phyloP scores from a whole-genome alignment of 2,113 vertebrate genomes.

The Oncorhynchus clarkii region DNA sequence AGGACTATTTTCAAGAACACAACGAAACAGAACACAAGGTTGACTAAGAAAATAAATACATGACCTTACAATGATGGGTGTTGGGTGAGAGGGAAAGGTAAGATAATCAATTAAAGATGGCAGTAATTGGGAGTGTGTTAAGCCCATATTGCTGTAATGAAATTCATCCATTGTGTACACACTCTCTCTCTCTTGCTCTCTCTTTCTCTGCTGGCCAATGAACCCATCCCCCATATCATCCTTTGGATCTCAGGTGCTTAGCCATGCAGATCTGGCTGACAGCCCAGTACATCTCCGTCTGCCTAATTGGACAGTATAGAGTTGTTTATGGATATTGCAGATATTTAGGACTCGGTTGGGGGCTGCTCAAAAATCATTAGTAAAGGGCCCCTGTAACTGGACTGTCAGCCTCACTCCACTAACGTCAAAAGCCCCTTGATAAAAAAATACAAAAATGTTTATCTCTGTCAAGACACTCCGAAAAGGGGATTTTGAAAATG shows the following conservation, averaged over 20 bases:
- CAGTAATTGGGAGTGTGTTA: conserved; percentile 93
- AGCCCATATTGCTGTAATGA: conserved; percentile 90
- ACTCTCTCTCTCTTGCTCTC: conserved; percentile 67
- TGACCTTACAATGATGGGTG: conserved; percentile 58
- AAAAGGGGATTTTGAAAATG: conserved; percentile 49
- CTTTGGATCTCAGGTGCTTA: conserved; percentile 91
- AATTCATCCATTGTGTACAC: conserved; percentile 90
- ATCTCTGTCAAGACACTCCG: conserved; percentile 66
- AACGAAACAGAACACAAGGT: too few species aligned
- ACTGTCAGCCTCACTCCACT: conserved; percentile 82
- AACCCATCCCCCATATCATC: conserved; percentile 83
- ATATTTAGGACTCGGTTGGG: conserved; percentile 96
- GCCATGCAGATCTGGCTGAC: conserved; percentile 98
- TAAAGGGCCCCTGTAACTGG: conserved; percentile 86
- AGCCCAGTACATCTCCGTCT: conserved; percentile 95
- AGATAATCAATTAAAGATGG: conserved; percentile 96
- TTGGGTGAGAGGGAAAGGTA: conserved; percentile 73
- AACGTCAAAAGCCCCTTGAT: conserved; percentile 62
- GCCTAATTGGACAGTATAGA: conserved; percentile 98
- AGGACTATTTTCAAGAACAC: too few species aligned
- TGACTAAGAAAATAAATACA: too few species aligned
- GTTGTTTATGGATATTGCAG: conserved; percentile 98
- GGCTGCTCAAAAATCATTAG: conserved; percentile 97
- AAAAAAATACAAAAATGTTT: conserved; percentile 58
- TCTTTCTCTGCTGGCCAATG: conserved; percentile 73